Base-by-base conservation (phyloP, 2,888 invertebrate genomes). In the Dasypolia templi region DNA sequence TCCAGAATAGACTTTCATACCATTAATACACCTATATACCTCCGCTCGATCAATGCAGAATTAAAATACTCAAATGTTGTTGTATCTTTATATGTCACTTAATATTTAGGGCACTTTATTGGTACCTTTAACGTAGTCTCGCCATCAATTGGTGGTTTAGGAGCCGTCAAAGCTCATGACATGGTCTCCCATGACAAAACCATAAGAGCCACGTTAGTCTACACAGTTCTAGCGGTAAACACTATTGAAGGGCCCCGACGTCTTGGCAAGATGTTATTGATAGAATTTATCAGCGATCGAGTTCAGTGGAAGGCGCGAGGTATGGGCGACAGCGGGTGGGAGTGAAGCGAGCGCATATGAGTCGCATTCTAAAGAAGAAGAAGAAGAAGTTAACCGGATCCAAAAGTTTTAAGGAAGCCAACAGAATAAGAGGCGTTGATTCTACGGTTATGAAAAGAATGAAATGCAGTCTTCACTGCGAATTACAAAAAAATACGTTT, bases 261-360 rank as follows among this genome's bases (percentile, higher is more conserved):
- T 92, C 93, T 92, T 92, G 90, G 92, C 93, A 89, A 92, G 89
- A 92, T 92, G 91, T 93, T 95, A 95, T 95, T 96, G 95, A 96
- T 96, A 95, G 92, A 95, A 96, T 95, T 96, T 96, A 95, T 96
- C 95, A 96, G 90, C 92, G 90, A 94, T 94, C 94, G 91, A 90
- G 92, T 89, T 89, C 81, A 82, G 79, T 46, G 67, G 53, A 19
- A 63, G 87, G 85, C 3, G 29, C 62, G 72, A 85, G 84, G 19
- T 17, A 81, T 12, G 68, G 83, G 89, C 83, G 83, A 29, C 0
- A 69, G 90, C 89, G 91, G 77, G 3, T 35, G 39, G 0, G 0
- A n/a, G 1, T n/a, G 14, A 46, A 44, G 11, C 17, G 66, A 14
- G 11, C 17, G 17, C 11, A 0, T 39, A 6, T 3, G 6, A 22